Evolutionary conservation across 2,888 invertebrate species (phyloP), one percentile per base, ranked within the genome.

Genomic region (Hermaeophaga mercurialis): DNA sequence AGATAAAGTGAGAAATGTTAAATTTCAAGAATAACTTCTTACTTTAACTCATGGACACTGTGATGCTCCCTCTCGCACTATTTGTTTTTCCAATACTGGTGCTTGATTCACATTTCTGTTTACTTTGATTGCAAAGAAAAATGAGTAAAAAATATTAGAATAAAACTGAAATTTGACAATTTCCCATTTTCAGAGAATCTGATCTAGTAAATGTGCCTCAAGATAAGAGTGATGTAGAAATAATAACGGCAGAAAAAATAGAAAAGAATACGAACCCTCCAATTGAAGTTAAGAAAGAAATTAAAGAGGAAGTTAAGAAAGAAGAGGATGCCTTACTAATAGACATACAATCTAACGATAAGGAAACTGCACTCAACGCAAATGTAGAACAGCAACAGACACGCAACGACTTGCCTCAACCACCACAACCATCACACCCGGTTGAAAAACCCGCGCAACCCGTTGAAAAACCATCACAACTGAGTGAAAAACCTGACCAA

Each of bases 141-240:
- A n/a, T n/a, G n/a, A n/a, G n/a, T n/a, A n/a, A n/a, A n/a, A n/a
- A n/a, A n/a, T n/a, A n/a, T n/a, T n/a, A n/a, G n/a, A 45, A 18
- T 11, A 7, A 19, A 31, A 6, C 28, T 28, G 7, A 28, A 28
- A 9, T 28, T 28, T 28, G 2, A 28, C 28, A 28, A 7, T 28
- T 7, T 49, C 15, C 2, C 11, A 43, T 18, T 63, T 63, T 41
- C 33, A 63, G 63, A 43, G 53, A 59, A 46, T 44, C 43, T 28
- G 39, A 26, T 48, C 38, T 53, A 34, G 54, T 59, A 49, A 52
- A 52, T 44, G 56, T 59, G 56, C 61, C 58, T 58, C 58, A 53
- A 49, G 43, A 15, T 45, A 54, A 43, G 34, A 53, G 57, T 55
- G 55, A 54, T 58, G 41, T 59, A 55, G 61, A 58, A 55, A 39